These are phyloP conservation scores for Scaptomyza caliginosa DNA, from an alignment of 2,888 invertebrate genomes.

Conservation along the genomic window DNA sequence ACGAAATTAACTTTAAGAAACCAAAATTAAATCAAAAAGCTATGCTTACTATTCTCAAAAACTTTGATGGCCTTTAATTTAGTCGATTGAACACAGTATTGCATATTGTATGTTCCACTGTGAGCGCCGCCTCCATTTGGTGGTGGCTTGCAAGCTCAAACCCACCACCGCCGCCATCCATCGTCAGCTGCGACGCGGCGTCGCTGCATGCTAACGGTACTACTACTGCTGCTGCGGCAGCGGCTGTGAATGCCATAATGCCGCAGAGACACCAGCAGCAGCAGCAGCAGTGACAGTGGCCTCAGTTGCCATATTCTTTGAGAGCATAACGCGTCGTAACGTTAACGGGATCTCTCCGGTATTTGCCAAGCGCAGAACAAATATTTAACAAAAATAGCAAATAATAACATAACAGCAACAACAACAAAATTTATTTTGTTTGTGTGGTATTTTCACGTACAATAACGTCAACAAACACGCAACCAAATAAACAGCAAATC, in stretches of 20 bases:
- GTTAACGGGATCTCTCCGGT: constrained; percentile 20
- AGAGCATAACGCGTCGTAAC: constrained; percentile 32
- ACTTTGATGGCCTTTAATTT: neutral
- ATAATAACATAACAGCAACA: neutral
- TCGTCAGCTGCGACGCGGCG: constrained; percentile 23
- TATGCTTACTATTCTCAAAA: too few species aligned
- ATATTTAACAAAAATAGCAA: constrained; percentile 3
- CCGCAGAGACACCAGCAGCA: constrained; percentile 10
- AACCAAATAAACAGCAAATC: constrained; percentile 2
- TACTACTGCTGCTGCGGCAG: constrained; percentile 40
- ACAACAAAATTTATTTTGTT: neutral
- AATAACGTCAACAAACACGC: constrained; percentile 19
- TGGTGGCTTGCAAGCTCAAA: constrained; percentile 47
- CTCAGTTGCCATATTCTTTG: constrained; percentile 39
- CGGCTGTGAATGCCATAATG: constrained; percentile 41
- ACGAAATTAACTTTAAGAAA: too few species aligned
- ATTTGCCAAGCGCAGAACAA: constrained; percentile 1
- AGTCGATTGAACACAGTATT: neutral
- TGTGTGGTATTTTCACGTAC: constrained; percentile 3
- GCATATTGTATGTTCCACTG: constrained; percentile 21
- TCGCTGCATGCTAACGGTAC: constrained; percentile 42
- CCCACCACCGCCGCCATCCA: constrained; percentile 28
- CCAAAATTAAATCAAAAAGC: too few species aligned
- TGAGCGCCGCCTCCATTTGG: constrained; percentile 25
- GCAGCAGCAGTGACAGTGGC: constrained; percentile 18